Base-by-base conservation (phyloP, 2,113 vertebrate genomes). In the Scalopus aquaticus region DNA sequence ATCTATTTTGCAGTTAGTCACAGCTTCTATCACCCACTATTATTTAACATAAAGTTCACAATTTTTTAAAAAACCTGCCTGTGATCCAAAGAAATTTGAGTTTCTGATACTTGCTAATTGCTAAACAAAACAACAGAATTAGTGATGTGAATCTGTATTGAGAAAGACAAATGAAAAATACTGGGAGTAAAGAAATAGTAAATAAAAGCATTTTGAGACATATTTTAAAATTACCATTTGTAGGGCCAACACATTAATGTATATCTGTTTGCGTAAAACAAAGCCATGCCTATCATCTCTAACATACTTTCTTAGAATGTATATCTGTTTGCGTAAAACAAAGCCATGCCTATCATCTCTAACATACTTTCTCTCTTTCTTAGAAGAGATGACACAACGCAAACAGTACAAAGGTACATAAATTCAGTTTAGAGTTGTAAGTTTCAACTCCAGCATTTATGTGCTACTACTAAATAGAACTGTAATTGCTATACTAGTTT, bases 381-480 rank as follows among this genome's bases (percentile, higher is more conserved):
- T 93, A 86, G 42, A 54, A 32, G 62, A 88, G 26, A 93, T 82
- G 76, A 62, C 3, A 56, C 28, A 95, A 65, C 84, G 49, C 28
- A 30, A 80, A 58, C 78, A 82, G 15, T 85, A 54, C 26, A 96
- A 96, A 22, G 84, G 28, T 65, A 28, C 44, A 24, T 91, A 79
- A 0, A 1, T 96, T 94, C 96, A 77, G 92, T 73, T 93, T 95
- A 97, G 79, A 94, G 32, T 32, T 70, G 3, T 78, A 22, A 20
- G 51, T 94, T 96, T 97, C 79, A 73, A 88, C 49, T 44, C 88
- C 58, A 72, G 62, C 58, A 62, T 86, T 97, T 86, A 93, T 44
- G 62, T 97, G 77, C 82, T 94, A 60, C 94, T 97, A 94, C 85
- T 93, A 83, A 97, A 96, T 49, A 96, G 85, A 98, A 96, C 78